phyloP scores from a whole-genome alignment of 2,888 invertebrate genomes.

The Automeris io region DNA sequence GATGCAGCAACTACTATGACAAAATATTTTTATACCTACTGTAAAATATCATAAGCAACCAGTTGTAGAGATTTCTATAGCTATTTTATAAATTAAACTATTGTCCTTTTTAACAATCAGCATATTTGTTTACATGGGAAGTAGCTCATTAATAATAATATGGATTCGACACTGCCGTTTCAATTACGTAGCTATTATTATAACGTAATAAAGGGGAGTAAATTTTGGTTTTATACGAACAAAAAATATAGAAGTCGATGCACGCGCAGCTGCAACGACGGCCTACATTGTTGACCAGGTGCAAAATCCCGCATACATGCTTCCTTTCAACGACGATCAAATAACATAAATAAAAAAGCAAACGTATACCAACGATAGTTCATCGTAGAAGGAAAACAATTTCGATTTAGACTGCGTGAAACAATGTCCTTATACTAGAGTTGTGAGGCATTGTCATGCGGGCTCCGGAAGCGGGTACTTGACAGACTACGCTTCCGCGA shows the following conservation, averaged over 20 bases:
- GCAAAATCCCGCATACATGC: slow-evolving; percentile 18
- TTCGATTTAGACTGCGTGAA: not conserved
- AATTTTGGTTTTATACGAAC: slow-evolving; percentile 11
- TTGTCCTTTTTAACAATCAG: no score
- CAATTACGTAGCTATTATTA: not conserved
- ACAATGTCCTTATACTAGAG: not conserved
- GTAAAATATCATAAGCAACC: no score
- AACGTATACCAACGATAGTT: not conserved
- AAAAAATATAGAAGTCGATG: slow-evolving; percentile 22
- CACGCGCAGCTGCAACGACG: slow-evolving; percentile 45
- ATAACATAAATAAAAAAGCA: slow-evolving; percentile 11
- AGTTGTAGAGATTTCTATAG: no score
- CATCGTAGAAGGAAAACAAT: not conserved
- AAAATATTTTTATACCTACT: no score
- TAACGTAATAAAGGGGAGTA: slow-evolving; percentile 6
- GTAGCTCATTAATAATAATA: slow-evolving; percentile 5
- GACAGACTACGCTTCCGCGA: slow-evolving; percentile 42
- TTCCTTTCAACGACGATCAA: slow-evolving; percentile 18
- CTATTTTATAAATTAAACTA: no score
- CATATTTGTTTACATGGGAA: no score
- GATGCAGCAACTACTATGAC: no score
- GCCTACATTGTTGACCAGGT: slow-evolving; percentile 38
- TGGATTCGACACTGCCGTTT: slow-evolving; percentile 5
- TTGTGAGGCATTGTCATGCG: slow-evolving; percentile 21
- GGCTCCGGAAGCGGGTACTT: slow-evolving; percentile 38